Percentiles rank a stretch among this genome's conserved stretches.
Evolutionary conservation across 1,140 invertebrate genomes (phyloP).

Genomic region (Nasonia giraulti): DNA sequence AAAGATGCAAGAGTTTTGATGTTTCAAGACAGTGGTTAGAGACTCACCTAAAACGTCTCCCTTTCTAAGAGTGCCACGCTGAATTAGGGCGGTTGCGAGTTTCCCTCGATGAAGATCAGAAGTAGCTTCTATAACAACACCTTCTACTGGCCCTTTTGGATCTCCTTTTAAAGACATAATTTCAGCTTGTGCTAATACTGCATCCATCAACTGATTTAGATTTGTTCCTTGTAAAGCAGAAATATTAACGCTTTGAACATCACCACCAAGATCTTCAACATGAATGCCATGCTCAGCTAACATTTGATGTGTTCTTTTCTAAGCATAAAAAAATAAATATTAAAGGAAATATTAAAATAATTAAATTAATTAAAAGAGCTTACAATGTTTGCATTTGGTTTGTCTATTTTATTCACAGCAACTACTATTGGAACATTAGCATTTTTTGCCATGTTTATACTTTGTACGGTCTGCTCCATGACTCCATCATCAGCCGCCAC

Average conservation of each 20-base stretch:
- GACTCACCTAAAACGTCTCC: constrained; percentile 80
- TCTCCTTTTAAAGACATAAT: constrained; percentile 90
- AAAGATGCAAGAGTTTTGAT: background rate
- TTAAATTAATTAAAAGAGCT: constrained; percentile 68
- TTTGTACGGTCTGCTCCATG: constrained; percentile 96
- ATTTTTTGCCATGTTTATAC: constrained; percentile 84
- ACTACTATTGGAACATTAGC: constrained; percentile 94
- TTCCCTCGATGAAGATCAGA: constrained; percentile 86
- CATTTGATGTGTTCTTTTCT: constrained; percentile 85
- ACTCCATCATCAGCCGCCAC: constrained; percentile 99
- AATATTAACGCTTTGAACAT: constrained; percentile 92
- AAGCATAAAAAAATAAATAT: constrained; percentile 56
- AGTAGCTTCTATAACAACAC: constrained; percentile 91
- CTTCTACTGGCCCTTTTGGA: constrained; percentile 89
- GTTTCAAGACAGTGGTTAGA: background rate
- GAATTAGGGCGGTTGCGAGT: constrained; percentile 90
- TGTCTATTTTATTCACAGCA: constrained; percentile 99
- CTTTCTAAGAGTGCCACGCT: constrained; percentile 90
- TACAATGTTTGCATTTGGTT: constrained; percentile 89
- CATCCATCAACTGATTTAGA: constrained; percentile 87
- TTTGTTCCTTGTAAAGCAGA: constrained; percentile 92
- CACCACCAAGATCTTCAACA: constrained; percentile 93
- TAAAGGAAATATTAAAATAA: constrained; percentile 34
- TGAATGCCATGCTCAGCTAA: constrained; percentile 86
- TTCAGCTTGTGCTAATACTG: constrained; percentile 90